Evolutionary conservation across 2,888 invertebrate species (phyloP).

Genomic region (Synanthedon vespiformis): DNA sequence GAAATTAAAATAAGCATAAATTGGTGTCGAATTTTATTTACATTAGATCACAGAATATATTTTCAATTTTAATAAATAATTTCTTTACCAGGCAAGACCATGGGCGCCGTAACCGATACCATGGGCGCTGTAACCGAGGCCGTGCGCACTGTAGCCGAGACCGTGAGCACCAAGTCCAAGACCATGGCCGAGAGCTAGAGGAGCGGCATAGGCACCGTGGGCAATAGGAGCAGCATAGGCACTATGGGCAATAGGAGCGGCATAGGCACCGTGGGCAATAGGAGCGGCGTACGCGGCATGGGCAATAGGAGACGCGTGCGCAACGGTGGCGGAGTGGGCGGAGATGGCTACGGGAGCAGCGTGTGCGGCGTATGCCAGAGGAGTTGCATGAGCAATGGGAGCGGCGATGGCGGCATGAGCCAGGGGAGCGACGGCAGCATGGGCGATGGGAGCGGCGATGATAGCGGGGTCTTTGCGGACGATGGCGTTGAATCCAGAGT

Average conservation of each 20-base stretch:
- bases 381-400: slow-evolving; percentile 10
- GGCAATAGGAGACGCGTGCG: slow-evolving; percentile 8
- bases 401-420: slow-evolving; percentile 10
- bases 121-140: slow-evolving; percentile 4
- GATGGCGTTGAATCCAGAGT: slow-evolving; percentile 12
- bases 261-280: slow-evolving; percentile 1
- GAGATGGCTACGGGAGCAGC: slow-evolving; percentile 11
- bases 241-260: slow-evolving; percentile 5
- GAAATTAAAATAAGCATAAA: too few species aligned
- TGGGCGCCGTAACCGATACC: slow-evolving; percentile 5
- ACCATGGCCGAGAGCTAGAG: slow-evolving; percentile 5
- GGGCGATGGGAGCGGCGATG: slow-evolving; percentile 8
- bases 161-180: slow-evolving; percentile 8
- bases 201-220: slow-evolving; percentile 5
- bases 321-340: slow-evolving; percentile 5
- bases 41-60: background rate
- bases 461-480: slow-evolving; percentile 12
- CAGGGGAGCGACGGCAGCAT: slow-evolving; percentile 8
- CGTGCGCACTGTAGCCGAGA: slow-evolving; percentile 4
- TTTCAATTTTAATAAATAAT: background rate
- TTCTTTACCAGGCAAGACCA: slow-evolving; percentile 1
- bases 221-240: slow-evolving; percentile 5
- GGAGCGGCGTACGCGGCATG: slow-evolving; percentile 7
- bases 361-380: slow-evolving; percentile 8
- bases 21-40: background rate